Base-by-base conservation (phyloP, 2,797 vertebrate species). In the Selene dorsalis region DNA sequence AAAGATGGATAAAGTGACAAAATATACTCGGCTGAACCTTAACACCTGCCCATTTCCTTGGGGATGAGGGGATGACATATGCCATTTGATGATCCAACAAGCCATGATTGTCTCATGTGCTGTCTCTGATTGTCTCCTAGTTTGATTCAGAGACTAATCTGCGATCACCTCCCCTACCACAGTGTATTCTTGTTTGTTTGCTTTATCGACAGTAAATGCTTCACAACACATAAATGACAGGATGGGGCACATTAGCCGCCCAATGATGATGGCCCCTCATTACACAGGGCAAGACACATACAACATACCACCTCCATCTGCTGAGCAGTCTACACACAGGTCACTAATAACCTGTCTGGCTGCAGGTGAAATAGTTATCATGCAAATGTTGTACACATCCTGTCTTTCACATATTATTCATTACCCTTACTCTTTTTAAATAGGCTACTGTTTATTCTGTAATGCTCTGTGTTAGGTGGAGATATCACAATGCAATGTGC, bases 261-360 rank as follows among this genome's bases (percentile, higher is more conserved):
- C 76, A 58, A 84, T 75, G 50, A 57, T 69, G 24, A 66, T 55
- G 32, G 13, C 24, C 24, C 39, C 20, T 68, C 53, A 55, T 53
- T 69, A 71, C 39, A 73, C 16, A 22, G n/a, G 56, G 3, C 8
- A 13, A 22, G 26, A 22, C 48, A 53, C 74, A 73, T 32, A 50
- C 20, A 30, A 59, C 66, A 47, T 9, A 62, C 48, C 59, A 43
- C 28, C 53, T 73, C 58, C 83, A 75, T 82, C 55, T 79, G 63
- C 63, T 71, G 53, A 65, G 48, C 43, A 45, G 78, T 77, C 72
- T 66, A 80, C 59, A 52, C 73, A 48, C 3, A 14, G 68, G 74
- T 66, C 77, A 72, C 30, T 14, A 16, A 8, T 32, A 52, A 64
- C 41, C 64, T 68, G 67, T 60, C 56, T 43, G 56, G 68, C 63